Evolutionary conservation across 2,888 invertebrate species (phyloP).

Genomic region (Calliphora vomitoria): DNA sequence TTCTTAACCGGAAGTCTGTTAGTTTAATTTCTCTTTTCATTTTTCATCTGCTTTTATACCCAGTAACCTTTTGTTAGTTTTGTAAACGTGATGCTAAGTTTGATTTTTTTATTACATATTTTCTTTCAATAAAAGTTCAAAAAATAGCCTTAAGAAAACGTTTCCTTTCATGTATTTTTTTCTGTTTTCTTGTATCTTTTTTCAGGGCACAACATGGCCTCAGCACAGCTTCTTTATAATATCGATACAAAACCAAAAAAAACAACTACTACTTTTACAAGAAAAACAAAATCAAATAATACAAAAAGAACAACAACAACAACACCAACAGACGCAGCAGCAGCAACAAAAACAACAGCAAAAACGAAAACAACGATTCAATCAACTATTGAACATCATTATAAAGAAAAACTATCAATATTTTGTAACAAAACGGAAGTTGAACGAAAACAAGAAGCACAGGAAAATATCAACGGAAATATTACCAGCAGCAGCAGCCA

Average conservation of each 20-base stretch:
- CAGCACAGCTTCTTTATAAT: conserved; percentile 83
- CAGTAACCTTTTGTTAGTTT: background rate
- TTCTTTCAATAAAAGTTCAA: background rate
- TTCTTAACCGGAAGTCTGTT: conserved; percentile 9
- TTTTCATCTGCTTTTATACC: background rate
- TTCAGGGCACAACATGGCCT: conserved; percentile 85
- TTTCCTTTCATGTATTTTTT: conserved; percentile 12
- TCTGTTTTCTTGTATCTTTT: conserved; percentile 65
- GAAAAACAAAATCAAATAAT: conserved; percentile 78
- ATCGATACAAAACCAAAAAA: conserved; percentile 83
- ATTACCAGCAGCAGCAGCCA: conserved; percentile 47
- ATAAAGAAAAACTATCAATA: conserved; percentile 63
- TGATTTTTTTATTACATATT: too few relatives aligned
- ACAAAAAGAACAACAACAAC: conserved; percentile 78
- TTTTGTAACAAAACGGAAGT: conserved; percentile 66
- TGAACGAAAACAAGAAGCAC: conserved; percentile 33
- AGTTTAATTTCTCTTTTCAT: background rate
- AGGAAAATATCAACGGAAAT: conserved; percentile 53
- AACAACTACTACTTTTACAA: conserved; percentile 77
- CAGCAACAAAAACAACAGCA: conserved; percentile 76
- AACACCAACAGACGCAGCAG: conserved; percentile 74
- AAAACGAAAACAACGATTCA: conserved; percentile 78
- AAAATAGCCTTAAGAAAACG: conserved; percentile 27
- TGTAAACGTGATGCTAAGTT: background rate
- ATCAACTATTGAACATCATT: conserved; percentile 71